Percentiles rank a stretch among this genome's conserved stretches.
These are phyloP conservation scores for Perdita meconis DNA, from an alignment of 2,888 invertebrate species.

Conservation along the genomic window DNA sequence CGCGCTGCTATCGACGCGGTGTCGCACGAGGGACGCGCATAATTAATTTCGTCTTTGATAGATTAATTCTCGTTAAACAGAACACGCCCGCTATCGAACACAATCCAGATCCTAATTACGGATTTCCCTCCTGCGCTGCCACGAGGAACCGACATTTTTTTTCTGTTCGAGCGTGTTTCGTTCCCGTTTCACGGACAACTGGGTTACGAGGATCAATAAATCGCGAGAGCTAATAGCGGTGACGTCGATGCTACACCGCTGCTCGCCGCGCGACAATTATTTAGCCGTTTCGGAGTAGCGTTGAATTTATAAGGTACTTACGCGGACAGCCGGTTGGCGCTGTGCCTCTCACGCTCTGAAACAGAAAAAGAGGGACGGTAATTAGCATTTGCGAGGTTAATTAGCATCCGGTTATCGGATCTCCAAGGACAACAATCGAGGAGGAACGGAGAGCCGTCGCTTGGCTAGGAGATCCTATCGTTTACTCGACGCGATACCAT, in stretches of 20 bases:
- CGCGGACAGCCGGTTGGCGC: constrained; percentile 84
- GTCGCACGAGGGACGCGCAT: not conserved
- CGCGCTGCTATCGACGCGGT: not conserved
- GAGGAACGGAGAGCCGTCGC: not conserved
- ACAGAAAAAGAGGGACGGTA: constrained; percentile 77
- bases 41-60: constrained; percentile 63
- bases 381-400: constrained; percentile 46
- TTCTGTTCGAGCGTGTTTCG: not conserved
- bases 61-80: constrained; percentile 72
- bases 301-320: constrained; percentile 82
- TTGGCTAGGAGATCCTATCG: constrained; percentile 6
- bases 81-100: not conserved
- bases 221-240: no score
- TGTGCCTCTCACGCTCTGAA: constrained; percentile 85
- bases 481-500: constrained; percentile 20
- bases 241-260: not conserved
- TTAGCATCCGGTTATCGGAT: constrained; percentile 44
- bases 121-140: no score
- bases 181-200: not conserved
- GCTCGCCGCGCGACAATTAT: not conserved
- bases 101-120: no score
- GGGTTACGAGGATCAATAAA: not conserved
- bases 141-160: no score
- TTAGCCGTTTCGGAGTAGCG: not conserved
- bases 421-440: constrained; percentile 41